phyloP scores from a whole-genome alignment of 1,140 invertebrate genomes.

The Yoshiicerus persimilis region DNA sequence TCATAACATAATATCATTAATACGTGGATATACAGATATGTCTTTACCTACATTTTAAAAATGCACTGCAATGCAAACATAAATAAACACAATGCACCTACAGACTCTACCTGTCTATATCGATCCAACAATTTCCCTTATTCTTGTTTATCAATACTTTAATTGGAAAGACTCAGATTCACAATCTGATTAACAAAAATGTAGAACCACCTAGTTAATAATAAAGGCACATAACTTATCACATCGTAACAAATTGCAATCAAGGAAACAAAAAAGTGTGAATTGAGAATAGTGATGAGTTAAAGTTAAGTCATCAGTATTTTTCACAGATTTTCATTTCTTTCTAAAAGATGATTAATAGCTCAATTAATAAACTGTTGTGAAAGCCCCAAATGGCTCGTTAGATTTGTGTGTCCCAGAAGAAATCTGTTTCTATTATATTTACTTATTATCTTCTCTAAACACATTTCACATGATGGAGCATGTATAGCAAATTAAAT shows the following conservation, averaged over 20 bases:
- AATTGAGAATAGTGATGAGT: not conserved
- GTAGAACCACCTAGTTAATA: too few species aligned
- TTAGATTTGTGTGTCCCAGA: slow-evolving; percentile 27
- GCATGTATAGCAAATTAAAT: not conserved
- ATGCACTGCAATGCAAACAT: too few species aligned
- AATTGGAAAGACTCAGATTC: too few species aligned
- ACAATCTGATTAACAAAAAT: too few species aligned
- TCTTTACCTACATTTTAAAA: not conserved
- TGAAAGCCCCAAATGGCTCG: slow-evolving; percentile 21
- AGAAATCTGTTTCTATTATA: slow-evolving; percentile 4
- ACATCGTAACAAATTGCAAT: not conserved
- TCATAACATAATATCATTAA: not conserved
- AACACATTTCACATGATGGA: not conserved
- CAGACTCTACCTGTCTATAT: too few species aligned
- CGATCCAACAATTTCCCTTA: not conserved
- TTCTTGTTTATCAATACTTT: too few species aligned
- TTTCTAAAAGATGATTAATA: slow-evolving; percentile 2
- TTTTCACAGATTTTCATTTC: slow-evolving; percentile 13
- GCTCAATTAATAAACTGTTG: slow-evolving; percentile 26
- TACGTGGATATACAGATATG: not conserved
- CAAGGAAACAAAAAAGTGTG: not conserved
- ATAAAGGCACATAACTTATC: not conserved
- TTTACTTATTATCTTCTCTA: not conserved
- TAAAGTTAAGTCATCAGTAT: not conserved
- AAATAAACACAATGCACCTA: too few species aligned